Conservation (phyloP, 2,888 invertebrate species). For the Uloborus plumipes region DNA sequence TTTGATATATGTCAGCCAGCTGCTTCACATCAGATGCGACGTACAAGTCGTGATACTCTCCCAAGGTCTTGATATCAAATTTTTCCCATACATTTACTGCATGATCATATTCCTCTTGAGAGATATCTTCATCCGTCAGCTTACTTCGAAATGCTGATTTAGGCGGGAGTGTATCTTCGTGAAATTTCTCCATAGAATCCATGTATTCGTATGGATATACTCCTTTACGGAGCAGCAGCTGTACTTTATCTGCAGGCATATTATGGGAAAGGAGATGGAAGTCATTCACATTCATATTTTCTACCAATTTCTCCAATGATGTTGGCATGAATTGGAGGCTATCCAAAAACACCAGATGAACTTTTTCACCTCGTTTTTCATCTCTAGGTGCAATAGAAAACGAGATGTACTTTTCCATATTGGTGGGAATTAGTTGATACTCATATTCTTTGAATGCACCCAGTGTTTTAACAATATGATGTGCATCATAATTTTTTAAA, state of each 20-base stretch:
- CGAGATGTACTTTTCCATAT: constrained; percentile 28
- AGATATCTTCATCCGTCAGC: constrained; percentile 37
- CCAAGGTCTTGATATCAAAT: constrained; percentile 66
- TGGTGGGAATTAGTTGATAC: constrained; percentile 11
- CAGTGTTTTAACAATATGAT: constrained; percentile 34
- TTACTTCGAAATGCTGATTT: constrained; percentile 61
- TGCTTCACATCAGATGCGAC: constrained; percentile 64
- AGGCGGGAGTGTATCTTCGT: constrained; percentile 4
- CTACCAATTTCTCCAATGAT: too few relatives aligned
- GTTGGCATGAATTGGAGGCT: too few relatives aligned
- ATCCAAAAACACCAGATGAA: too few relatives aligned
- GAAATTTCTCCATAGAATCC: constrained; percentile 21
- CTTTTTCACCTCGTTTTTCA: too few relatives aligned
- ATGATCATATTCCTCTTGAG: constrained; percentile 16
- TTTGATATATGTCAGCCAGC: constrained; percentile 68
- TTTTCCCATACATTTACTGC: constrained; percentile 67
- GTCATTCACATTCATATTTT: too few relatives aligned
- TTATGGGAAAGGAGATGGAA: too few relatives aligned
- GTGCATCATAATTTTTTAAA: constrained; percentile 21
- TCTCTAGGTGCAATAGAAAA: too few relatives aligned
- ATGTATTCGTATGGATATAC: constrained; percentile 26
- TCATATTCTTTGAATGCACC: constrained; percentile 19
- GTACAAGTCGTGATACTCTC: constrained; percentile 68
- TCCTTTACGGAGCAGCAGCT: not conserved
- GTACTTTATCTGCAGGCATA: too few relatives aligned